Percentiles rank a stretch among this genome's conserved stretches.
These are phyloP conservation scores for Junonia oenone DNA, from an alignment of 2,888 invertebrate genomes.

Conservation along the genomic window DNA sequence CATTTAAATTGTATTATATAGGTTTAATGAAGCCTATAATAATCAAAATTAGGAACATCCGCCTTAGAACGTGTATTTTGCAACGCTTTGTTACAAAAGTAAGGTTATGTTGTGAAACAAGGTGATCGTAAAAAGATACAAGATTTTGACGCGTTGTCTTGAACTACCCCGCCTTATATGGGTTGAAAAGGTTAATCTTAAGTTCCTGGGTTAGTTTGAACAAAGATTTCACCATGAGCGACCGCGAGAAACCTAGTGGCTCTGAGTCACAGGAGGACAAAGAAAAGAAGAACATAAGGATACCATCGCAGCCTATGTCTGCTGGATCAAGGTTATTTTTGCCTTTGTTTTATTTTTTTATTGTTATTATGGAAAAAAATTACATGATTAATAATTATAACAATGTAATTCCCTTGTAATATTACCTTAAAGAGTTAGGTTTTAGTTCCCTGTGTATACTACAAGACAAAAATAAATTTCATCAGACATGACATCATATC, in stretches of 20 bases:
- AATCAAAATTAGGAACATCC: background rate
- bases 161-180: constrained; percentile 54
- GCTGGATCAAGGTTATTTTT: constrained; percentile 53
- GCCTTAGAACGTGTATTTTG: background rate
- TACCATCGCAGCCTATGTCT: constrained; percentile 54
- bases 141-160: constrained; percentile 50
- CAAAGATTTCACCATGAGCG: constrained; percentile 52
- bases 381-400: background rate
- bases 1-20: background rate
- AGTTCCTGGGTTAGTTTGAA: constrained; percentile 42
- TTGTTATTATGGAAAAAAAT: background rate
- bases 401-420: no score
- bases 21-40: constrained; percentile 12
- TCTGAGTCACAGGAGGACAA: constrained; percentile 52
- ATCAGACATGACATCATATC: background rate
- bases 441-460: no score
- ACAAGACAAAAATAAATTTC: background rate
- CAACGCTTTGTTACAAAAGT: constrained; percentile 50
- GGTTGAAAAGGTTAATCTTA: constrained; percentile 45
- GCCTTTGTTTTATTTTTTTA: background rate
- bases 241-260: constrained; percentile 53
- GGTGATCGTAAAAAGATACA: constrained; percentile 47
- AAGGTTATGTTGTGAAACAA: constrained; percentile 58
- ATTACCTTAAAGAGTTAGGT: no score
- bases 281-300: constrained; percentile 39